phyloP scores from a whole-genome alignment of 2,888 invertebrate genomes.

The Macrosiphum euphorbiae region DNA sequence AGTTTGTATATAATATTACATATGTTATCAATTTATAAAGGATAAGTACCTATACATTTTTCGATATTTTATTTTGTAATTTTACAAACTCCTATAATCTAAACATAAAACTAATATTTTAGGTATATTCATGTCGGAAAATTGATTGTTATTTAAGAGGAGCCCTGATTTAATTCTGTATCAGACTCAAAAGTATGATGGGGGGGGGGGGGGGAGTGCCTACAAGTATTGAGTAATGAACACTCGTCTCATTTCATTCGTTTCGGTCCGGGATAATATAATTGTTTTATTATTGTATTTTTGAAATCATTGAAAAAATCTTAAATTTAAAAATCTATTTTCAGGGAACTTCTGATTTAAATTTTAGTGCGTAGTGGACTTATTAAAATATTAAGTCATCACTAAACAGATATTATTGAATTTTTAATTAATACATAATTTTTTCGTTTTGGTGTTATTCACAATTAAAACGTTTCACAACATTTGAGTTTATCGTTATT shows the following conservation, averaged over 20 bases:
- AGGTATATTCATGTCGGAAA: neutral
- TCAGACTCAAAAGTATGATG: too few species aligned
- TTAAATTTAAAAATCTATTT: neutral
- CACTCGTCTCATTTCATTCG: neutral
- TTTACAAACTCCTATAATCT: neutral
- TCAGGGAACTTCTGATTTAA: too few species aligned
- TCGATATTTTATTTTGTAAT: slow-evolving; percentile 12
- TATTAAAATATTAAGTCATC: too few species aligned
- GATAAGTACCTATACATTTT: neutral
- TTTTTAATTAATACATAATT: too few species aligned
- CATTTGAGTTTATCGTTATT: too few species aligned
- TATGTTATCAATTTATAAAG: neutral
- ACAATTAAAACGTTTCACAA: too few species aligned
- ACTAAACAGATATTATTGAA: too few species aligned
- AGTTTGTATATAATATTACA: too few species aligned
- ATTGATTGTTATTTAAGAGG: neutral
- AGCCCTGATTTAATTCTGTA: neutral
- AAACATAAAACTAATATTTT: slow-evolving; percentile 6
- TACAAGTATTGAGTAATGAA: neutral
- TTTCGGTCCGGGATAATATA: neutral
- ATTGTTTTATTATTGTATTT: neutral
- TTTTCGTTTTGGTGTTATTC: too few species aligned
- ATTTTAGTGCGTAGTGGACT: too few species aligned
- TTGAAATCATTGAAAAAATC: neutral
- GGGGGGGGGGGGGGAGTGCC: too few species aligned